Conservation (phyloP, 2,888 invertebrate genomes). For the Eristalinus sepulchralis region DNA sequence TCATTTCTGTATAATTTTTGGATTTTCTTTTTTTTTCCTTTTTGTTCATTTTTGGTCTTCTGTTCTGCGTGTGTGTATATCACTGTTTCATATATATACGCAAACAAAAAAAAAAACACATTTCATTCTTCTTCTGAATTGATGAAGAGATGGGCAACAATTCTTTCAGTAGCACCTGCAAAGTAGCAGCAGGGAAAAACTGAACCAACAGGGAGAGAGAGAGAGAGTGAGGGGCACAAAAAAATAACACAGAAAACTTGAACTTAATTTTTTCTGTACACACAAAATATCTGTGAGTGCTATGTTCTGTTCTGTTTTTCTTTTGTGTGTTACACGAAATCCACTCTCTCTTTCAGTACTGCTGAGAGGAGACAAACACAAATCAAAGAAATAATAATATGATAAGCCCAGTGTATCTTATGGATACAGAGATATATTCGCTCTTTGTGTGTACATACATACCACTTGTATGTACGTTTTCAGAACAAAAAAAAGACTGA, state of each 20-base stretch:
- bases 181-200: constrained; percentile 3
- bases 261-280: constrained; percentile 20
- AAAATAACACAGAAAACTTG: constrained; percentile 9
- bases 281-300: constrained; percentile 1
- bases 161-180: constrained; percentile 41
- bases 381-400: constrained; percentile 34
- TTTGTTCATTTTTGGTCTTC: neutral
- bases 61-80: constrained; percentile 44
- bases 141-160: constrained; percentile 34
- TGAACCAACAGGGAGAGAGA: no score
- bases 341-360: constrained; percentile 10
- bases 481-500: constrained; percentile 38
- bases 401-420: constrained; percentile 27
- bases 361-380: constrained; percentile 11
- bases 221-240: neutral
- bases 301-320: constrained; percentile 1
- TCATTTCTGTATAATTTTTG: neutral
- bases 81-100: constrained; percentile 21
- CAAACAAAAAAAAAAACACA: no score
- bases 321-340: constrained; percentile 4
- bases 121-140: constrained; percentile 29
- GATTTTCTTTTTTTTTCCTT: neutral
- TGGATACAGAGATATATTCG: constrained; percentile 26
- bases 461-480: neutral
- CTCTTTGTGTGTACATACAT: constrained; percentile 2